phyloP scores from a whole-genome alignment of 2,888 invertebrate species.

The Nipponacmea schrenckii region DNA sequence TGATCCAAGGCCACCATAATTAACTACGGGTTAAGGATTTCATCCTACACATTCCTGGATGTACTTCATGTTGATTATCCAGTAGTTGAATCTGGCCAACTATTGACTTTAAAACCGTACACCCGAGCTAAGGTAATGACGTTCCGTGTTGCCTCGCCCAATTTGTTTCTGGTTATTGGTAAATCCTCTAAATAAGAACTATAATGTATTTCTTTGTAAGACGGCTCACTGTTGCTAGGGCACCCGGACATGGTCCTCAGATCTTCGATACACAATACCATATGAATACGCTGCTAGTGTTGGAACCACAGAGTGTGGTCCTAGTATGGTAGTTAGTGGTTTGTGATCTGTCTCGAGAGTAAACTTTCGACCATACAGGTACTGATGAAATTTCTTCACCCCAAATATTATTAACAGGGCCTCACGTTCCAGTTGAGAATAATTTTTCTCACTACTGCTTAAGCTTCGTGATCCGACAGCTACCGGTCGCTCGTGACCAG shows the following conservation, averaged over 20 bases:
- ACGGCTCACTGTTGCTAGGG: conserved; percentile 5
- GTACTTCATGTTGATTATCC: not conserved
- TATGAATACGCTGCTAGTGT: too few species aligned
- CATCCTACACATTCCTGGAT: not conserved
- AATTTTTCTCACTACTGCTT: too few species aligned
- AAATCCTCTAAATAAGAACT: conserved; percentile 42
- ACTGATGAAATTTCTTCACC: too few species aligned
- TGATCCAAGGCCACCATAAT: conserved; percentile 43
- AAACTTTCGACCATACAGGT: too few species aligned
- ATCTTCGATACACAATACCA: not conserved
- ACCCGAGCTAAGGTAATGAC: conserved; percentile 15
- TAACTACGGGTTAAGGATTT: not conserved
- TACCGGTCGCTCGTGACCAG: too few species aligned
- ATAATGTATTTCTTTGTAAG: conserved; percentile 34
- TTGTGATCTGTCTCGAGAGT: too few species aligned
- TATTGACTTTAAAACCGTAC: conserved; percentile 13
- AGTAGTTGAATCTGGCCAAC: conserved; percentile 12
- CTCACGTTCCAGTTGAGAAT: too few species aligned
- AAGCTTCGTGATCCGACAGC: too few species aligned
- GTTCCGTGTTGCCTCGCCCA: conserved; percentile 1
- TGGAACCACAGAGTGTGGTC: too few species aligned
- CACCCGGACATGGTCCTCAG: not conserved
- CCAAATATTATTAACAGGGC: too few species aligned
- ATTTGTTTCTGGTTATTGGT: not conserved
- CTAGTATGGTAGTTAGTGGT: too few species aligned